Evolutionary conservation across 2,797 vertebrate genomes (phyloP), one percentile per base, ranked within the genome.

Genomic region (Cyclopterus lumpus): DNA sequence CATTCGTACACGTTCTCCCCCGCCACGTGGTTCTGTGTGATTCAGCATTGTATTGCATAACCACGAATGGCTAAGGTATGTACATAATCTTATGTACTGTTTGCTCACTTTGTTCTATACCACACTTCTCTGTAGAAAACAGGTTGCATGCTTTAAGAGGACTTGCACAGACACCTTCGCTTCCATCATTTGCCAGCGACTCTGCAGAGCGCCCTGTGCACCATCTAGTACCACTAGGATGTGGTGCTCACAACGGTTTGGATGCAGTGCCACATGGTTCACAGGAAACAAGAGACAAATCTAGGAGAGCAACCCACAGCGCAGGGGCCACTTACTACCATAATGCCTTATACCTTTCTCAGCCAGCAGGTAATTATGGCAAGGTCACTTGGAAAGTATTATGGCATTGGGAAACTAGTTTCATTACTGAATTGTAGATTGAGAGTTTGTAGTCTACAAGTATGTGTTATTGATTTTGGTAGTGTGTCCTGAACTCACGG

Each of bases 251-350:
- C 2, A 57, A 68, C 67, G 80, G 77, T 53, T 83, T 91, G 63
- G 89, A 70, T 53, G 32, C 58, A 15, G 14, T 91, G 72, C 93
- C 83, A 2, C 88, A 94, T 34, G 53, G 82, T 78, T 87, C 86
- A 73, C 20, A 90, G 74, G 93, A 81, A 48, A 59, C 80, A 79
- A 94, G 94, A 83, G 76, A 87, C 75, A 95, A 93, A 86, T 67
- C 82, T 10, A 76, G 73, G 67, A 94, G 91, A 67, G 86, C 77
- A 51, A 81, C 79, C 61, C 90, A 86, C 71, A 93, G 88, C 60
- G 77, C 87, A 1, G 83, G 74, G 16, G n/a, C 67, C 44, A 38
- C 59, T 2, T 64, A 68, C 71, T 57, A 72, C 26, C 75, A 63
- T 22, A 79, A 69, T 61, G 63, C 73, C 44, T 79, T 87, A 49